Base-by-base conservation (phyloP, 1,140 invertebrate species). In the Oscheius sp. region DNA sequence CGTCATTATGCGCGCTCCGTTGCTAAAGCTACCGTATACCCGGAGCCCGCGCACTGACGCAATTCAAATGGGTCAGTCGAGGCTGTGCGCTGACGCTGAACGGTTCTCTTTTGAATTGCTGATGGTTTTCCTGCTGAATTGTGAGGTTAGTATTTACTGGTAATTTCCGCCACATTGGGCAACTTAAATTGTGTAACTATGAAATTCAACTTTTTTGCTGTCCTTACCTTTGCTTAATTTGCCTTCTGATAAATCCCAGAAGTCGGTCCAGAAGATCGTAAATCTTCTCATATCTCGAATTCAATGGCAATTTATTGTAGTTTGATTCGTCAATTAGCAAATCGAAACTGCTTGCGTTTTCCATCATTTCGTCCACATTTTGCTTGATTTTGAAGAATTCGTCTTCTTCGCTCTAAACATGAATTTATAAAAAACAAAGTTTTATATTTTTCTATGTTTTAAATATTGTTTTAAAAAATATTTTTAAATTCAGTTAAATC, bases 311-410 rank as follows among this genome's bases (percentile, higher is more conserved):
- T 2, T 49, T 34, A 26, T 66, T 73, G 29, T 34, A 26, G 20
- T 49, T 1, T 35, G 26, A 29, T 4, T 32, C 10, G 7, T 49
- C 32, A 2, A 20, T 28, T n/a, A 59, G 49, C 10, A 38, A 31
- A 26, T 74, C 72, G n/a, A 67, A 36, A 10, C 52, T 61, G 0
- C 64, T 62, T 0, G 55, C 42, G 1, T 68, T 49, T 15, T 74
- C 72, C 3, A 74, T 18, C 1, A 23, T 4, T 36, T 68, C 36
- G 7, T 70, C 72, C 35, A 74, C n/a, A 26, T 55, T 61, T 7
- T 26, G 2, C 38, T 74, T 74, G 23, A 74, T 29, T 28, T n/a
- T n/a, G 31, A 36, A 58, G 58, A 68, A 68, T n/a, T 74, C n/a
- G n/a, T n/a, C n/a, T n/a, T n/a, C n/a, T n/a, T n/a, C n/a, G n/a